Evolutionary conservation across 2,113 vertebrate genomes (phyloP).

Genomic region (Holacanthus passer): DNA sequence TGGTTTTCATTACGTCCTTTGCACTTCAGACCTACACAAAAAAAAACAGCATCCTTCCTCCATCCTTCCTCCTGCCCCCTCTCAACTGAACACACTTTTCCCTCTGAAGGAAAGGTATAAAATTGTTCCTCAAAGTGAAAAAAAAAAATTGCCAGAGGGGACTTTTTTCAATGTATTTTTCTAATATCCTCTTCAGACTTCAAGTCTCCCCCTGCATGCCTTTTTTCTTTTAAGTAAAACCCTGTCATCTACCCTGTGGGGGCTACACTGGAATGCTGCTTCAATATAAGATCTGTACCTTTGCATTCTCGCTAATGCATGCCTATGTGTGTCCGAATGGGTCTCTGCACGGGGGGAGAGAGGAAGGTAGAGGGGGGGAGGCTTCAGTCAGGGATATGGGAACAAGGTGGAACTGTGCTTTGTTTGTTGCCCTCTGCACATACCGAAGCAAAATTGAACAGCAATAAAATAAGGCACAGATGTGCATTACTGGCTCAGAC

Average conservation of each 20-base stretch:
- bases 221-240: conserved; percentile 84
- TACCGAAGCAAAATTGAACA: conserved; percentile 82
- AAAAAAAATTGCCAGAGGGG: conserved; percentile 75
- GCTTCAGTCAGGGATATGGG: conserved; percentile 69
- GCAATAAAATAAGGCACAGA: conserved; percentile 86
- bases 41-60: conserved; percentile 46
- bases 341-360: conserved; percentile 50
- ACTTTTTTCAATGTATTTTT: conserved; percentile 83
- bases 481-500: conserved; percentile 82
- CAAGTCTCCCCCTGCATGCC: conserved; percentile 78
- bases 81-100: conserved; percentile 59
- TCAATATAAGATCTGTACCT: conserved; percentile 81
- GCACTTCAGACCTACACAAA: conserved; percentile 69
- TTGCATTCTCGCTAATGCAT: conserved; percentile 75
- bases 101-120: conserved; percentile 80
- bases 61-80: conserved; percentile 50
- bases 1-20: conserved; percentile 85
- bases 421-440: conserved; percentile 83
- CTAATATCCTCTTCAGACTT: conserved; percentile 88
- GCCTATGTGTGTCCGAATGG: conserved; percentile 73
- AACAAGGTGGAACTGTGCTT: conserved; percentile 80
- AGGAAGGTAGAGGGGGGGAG: conserved; percentile 19
- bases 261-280: conserved; percentile 79
- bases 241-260: conserved; percentile 82
- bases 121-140: conserved; percentile 81